Evolutionary conservation across 2,888 invertebrate genomes (phyloP), one percentile per base, ranked within the genome.

Genomic region (Dicycla oo): DNA sequence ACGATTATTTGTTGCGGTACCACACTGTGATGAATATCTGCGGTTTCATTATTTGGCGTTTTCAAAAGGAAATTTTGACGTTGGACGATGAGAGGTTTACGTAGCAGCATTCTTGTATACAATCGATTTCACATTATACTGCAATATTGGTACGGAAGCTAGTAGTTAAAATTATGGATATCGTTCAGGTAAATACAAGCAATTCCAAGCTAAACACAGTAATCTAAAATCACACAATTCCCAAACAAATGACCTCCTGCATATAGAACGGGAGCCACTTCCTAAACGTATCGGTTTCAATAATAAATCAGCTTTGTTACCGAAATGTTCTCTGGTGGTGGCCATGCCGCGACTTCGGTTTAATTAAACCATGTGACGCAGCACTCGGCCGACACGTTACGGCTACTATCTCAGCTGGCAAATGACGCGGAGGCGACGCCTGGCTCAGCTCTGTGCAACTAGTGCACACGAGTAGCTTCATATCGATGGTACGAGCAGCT

Each of bases 361-460:
- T 84, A 84, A 84, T 84, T 84, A 84, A 84, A 86, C 75, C 85
- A 69, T 86, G 86, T 86, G 84, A 84, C 77, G 74, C 77, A 75
- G 81, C 75, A 74, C 60, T 64, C 64, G 69, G 57, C 60, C 73
- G 49, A 69, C 79, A 79, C 85, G 75, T 82, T 84, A 84, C 75
- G 66, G 63, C 53, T 74, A 82, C 78, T 85, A 83, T 83, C 87
- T 85, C 85, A 79, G 86, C 73, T 64, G 78, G 74, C 49, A 82
- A 85, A 82, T 80, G 80, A 82, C 69, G 83, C 73, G 77, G 57
- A 86, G 71, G 73, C 69, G 68, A 53, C 72, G 75, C 71, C 54
- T 20, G 38, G 75, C 69, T 73, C 78, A 47, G 63, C 34, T 23
- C 34, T 20, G 54, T n/a, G n/a, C 54, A 49, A 60, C 82, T 78